Evolutionary conservation across 1,140 invertebrate species (phyloP).

Genomic region (Drosophila ercepeae): DNA sequence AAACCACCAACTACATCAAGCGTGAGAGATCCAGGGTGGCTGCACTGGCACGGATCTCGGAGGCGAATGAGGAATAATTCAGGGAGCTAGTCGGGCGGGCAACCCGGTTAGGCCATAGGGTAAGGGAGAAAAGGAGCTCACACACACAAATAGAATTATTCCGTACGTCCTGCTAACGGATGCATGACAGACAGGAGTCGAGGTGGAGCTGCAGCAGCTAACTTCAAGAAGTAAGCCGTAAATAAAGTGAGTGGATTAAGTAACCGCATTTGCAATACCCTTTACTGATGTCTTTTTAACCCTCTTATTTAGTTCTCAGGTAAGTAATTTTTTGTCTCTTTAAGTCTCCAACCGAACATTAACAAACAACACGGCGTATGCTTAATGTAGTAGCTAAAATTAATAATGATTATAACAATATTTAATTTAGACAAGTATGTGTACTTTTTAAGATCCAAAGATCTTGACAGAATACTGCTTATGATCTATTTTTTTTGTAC

Average conservation of each 20-base stretch:
- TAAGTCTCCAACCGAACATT: too few relatives aligned
- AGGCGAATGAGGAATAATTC: conserved; percentile 56
- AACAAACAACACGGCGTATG: neutral
- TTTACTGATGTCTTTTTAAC: neutral
- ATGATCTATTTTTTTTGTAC: neutral
- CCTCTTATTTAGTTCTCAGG: too few relatives aligned
- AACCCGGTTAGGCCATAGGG: neutral
- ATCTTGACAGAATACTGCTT: neutral
- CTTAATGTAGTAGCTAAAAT: neutral
- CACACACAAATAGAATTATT: conserved; percentile 80
- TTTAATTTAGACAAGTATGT: too few relatives aligned
- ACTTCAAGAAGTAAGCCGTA: conserved; percentile 19
- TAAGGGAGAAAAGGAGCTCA: neutral
- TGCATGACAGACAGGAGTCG: conserved; percentile 66
- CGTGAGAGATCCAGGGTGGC: conserved; percentile 49
- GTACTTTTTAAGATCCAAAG: too few relatives aligned
- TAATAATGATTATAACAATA: too few relatives aligned
- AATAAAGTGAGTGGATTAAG: neutral
- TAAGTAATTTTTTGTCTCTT: too few relatives aligned
- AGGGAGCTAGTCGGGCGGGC: conserved; percentile 51
- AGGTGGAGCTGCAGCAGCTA: conserved; percentile 18
- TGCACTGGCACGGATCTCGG: conserved; percentile 17
- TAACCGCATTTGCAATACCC: neutral
- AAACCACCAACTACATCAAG: conserved; percentile 81
- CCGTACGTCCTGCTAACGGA: conserved; percentile 78